Evolutionary conservation across 2,888 invertebrate species (phyloP).

Genomic region (Acanthacorydalis orientalis): DNA sequence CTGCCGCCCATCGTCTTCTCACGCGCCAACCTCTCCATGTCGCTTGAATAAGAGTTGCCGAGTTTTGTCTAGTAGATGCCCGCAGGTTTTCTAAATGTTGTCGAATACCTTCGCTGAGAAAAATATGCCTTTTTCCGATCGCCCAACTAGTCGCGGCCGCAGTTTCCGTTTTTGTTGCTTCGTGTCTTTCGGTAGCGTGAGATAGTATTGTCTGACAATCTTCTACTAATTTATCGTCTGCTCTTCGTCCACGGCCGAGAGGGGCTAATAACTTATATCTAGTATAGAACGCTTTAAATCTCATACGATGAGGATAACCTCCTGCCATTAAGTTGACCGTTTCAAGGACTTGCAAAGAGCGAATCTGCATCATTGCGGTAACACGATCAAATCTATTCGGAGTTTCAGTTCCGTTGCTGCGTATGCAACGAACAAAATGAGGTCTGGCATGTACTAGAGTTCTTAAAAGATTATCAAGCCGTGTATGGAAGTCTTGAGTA

Average conservation of each 20-base stretch:
- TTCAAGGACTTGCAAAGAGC: constrained; percentile 77
- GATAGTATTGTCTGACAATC: constrained; percentile 62
- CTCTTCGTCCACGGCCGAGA: constrained; percentile 48
- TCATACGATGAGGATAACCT: constrained; percentile 87
- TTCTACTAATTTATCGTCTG: constrained; percentile 53
- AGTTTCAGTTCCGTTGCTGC: constrained; percentile 69
- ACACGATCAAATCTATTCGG: constrained; percentile 71
- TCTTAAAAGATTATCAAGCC: constrained; percentile 78
- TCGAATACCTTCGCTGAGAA: constrained; percentile 82
- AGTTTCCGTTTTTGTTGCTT: constrained; percentile 28
- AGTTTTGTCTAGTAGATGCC: constrained; percentile 56
- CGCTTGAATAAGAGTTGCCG: constrained; percentile 70
- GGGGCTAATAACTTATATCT: constrained; percentile 74
- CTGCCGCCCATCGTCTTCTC: constrained; percentile 48
- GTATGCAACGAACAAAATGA: constrained; percentile 85
- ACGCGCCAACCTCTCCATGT: constrained; percentile 71
- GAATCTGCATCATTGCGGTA: constrained; percentile 72
- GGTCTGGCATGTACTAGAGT: constrained; percentile 86
- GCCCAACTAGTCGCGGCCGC: constrained; percentile 60
- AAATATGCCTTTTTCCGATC: constrained; percentile 82
- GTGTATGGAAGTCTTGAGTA: constrained; percentile 89
- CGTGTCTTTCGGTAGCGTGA: constrained; percentile 42
- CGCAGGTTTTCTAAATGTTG: constrained; percentile 77
- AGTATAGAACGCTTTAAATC: constrained; percentile 79
- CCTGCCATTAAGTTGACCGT: constrained; percentile 91